Base-by-base conservation (phyloP, 2,797 vertebrate species). In the Darevskia nairensis region DNA sequence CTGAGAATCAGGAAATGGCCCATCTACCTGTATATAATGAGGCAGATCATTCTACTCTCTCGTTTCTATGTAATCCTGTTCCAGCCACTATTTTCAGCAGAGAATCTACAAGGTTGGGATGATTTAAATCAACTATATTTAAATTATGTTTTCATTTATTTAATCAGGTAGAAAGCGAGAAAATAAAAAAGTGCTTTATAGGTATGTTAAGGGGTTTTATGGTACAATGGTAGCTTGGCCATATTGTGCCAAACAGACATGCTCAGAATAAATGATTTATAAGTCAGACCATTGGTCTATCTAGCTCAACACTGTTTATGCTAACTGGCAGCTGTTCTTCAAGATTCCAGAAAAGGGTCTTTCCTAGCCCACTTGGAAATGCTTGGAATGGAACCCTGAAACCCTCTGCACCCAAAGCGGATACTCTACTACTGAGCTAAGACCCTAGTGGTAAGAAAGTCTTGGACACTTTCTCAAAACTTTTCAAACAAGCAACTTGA, bases 401-500 rank as follows among this genome's bases (percentile, higher is more conserved):
- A 61, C 19, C 59, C 23, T 61, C 21, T 61, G 17, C 59, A 61
- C 59, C 17, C 59, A 61, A 61, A 61, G 59, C 19, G 0, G 59
- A 61, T 61, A 61, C 21, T 61, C 59, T 61, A 6, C 59, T 23
- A 61, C 59, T 61, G 21, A 61, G 59, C 59, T 61, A 61, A 17
- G 59, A 9, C 59, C 59, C 59, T 6, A 80, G 39, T 82, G 71
- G 46, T 41, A 89, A 76, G 8, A 72, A 55, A 32, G 23, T 19
- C 3, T 39, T 69, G 10, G 4, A 7, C 6, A 7, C 46, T 87
- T 84, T 72, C 77, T 6, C 6, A 79, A 88, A 71, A 46, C 8
- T 84, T 89, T 86, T 23, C 88, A 87, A 86, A 71, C 76, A 90
- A 75, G 0, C 72, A 78, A 32, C 17, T 79, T 27, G 23, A 88